Percentiles rank a stretch among this genome's conserved stretches.
phyloP scores from a whole-genome alignment of 2,797 vertebrate genomes.

The Gambelia wislizenii region DNA sequence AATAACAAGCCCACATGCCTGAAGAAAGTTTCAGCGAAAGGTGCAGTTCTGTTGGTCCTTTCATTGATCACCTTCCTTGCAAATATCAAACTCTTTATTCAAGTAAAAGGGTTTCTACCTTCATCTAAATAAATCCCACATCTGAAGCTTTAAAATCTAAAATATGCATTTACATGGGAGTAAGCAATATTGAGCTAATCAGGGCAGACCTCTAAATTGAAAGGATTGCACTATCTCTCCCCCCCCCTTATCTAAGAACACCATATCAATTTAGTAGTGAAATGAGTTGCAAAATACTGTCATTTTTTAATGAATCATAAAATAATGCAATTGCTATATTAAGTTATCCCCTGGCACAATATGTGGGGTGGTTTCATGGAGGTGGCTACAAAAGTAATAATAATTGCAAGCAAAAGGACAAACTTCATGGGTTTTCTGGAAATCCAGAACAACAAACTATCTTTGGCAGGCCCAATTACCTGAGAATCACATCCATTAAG shows the following conservation, averaged over 20 bases:
- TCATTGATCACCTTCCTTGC: not conserved
- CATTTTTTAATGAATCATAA: not conserved
- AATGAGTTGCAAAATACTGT: not conserved
- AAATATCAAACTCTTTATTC: not conserved
- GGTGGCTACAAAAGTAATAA: not conserved
- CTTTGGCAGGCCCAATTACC: slow-evolving; percentile 14
- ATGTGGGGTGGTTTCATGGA: not conserved
- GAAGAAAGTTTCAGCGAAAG: not conserved
- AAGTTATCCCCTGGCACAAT: not conserved
- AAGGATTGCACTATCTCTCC: not conserved
- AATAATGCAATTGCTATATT: not conserved
- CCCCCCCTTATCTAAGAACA: not conserved
- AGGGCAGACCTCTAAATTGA: not conserved
- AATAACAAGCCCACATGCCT: not conserved
- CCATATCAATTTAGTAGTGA: not conserved
- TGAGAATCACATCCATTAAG: slow-evolving; percentile 5
- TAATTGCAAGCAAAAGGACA: not conserved
- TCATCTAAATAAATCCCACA: not conserved
- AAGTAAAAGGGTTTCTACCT: not conserved
- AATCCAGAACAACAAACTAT: slow-evolving; percentile 1
- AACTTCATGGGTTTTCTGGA: not conserved
- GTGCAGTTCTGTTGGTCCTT: not conserved
- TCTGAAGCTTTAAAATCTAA: not conserved
- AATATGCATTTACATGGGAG: too few species aligned
- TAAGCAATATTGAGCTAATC: not conserved